Conservation (phyloP, 2,888 invertebrate species). For the Lypha dubia region DNA sequence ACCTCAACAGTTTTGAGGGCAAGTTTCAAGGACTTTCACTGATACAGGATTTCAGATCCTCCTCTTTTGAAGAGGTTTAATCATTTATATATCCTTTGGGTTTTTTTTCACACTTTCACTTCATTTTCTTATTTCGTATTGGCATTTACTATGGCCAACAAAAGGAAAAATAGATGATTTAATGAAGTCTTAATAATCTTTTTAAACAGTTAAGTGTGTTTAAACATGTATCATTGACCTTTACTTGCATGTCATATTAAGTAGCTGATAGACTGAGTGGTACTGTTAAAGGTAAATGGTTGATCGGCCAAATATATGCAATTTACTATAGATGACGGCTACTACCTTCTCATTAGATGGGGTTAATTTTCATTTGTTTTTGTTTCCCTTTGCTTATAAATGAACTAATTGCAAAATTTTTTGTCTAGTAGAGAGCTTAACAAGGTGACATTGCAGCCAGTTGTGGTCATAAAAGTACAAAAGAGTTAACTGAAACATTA, state of each 20-base stretch:
- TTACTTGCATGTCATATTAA: constrained; percentile 15
- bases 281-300: no score
- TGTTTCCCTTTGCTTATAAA: no score
- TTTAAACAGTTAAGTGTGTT: constrained; percentile 41
- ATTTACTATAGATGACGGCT: no score
- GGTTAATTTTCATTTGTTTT: no score
- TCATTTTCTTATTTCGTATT: not conserved
- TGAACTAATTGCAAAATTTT: no score
- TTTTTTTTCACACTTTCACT: no score
- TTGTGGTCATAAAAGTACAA: not conserved
- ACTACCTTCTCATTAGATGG: no score
- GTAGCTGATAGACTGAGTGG: not conserved
- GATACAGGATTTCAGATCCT: not conserved
- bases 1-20: no score
- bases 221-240: constrained; percentile 67
- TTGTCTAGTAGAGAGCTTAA: no score
- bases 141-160: constrained; percentile 43
- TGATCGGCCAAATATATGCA: no score
- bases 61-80: not conserved
- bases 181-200: constrained; percentile 71
- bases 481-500: constrained; percentile 42
- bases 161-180: constrained; percentile 60
- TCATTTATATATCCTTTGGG: no score
- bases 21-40: no score
- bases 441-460: constrained; percentile 59